These are phyloP conservation scores for Ectemnius cavifrons DNA, from an alignment of 2,888 invertebrate species.

Conservation along the genomic window DNA sequence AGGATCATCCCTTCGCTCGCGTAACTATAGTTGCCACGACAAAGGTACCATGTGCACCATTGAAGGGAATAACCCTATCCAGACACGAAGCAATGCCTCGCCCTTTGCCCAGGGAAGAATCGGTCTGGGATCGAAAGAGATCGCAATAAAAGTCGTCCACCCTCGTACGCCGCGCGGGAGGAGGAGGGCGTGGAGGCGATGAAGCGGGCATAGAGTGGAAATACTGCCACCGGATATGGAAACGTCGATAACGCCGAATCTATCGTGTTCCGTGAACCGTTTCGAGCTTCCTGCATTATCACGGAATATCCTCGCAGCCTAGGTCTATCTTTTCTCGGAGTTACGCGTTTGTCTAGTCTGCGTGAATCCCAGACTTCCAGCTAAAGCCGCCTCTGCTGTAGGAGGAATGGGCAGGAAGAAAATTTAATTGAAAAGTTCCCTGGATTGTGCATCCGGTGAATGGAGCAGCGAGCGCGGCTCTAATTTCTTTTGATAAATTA, in stretches of 20 bases:
- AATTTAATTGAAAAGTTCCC: conserved; percentile 7
- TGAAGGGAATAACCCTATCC: no score
- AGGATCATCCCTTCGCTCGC: neutral
- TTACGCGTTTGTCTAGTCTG: neutral
- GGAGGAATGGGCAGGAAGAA: neutral
- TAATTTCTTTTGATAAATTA: conserved; percentile 8
- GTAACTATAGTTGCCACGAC: neutral
- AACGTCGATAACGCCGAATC: conserved; percentile 24
- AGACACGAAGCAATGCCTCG: no score
- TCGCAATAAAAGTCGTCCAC: neutral
- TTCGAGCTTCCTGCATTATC: conserved; percentile 1
- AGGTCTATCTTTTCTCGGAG: neutral
- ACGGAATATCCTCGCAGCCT: neutral
- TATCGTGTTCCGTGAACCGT: conserved; percentile 10
- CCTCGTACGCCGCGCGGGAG: neutral
- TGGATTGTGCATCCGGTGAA: neutral
- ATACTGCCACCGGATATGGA: conserved; percentile 29
- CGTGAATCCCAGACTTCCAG: neutral
- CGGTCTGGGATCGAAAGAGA: neutral
- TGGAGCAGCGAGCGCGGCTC: neutral
- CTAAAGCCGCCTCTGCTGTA: no score
- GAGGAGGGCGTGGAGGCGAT: conserved; percentile 17
- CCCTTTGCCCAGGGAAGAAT: neutral
- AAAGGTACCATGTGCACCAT: neutral
- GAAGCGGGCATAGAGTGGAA: conserved; percentile 28